Conservation (phyloP, 1,140 invertebrate species). For the Prorops nasuta region DNA sequence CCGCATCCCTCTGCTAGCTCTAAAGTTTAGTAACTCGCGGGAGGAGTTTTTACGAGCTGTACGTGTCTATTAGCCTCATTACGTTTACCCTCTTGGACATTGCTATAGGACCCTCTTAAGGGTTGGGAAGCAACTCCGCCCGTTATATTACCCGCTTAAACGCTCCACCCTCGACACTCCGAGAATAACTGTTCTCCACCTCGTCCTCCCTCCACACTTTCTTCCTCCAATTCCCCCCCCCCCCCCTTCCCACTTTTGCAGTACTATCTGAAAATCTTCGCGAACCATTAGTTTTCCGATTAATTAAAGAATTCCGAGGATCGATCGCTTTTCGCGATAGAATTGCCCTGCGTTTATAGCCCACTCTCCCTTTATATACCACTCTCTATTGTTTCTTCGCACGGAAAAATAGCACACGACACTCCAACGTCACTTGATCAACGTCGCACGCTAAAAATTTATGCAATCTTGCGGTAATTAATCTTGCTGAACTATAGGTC, state of each 20-base stretch:
- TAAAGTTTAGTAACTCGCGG: conserved; percentile 32
- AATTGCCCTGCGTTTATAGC: too few relatives aligned
- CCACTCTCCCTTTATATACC: too few relatives aligned
- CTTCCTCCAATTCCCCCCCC: not conserved
- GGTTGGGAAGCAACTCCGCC: conserved; percentile 32
- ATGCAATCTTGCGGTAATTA: too few relatives aligned
- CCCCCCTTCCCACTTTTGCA: not conserved
- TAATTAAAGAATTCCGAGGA: conserved; percentile 29
- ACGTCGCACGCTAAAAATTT: too few relatives aligned
- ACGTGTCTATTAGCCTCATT: conserved; percentile 53
- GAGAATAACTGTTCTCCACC: conserved; percentile 8
- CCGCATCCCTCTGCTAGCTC: conserved; percentile 22
- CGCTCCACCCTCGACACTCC: conserved; percentile 25
- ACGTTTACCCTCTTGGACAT: conserved; percentile 16
- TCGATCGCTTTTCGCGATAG: too few relatives aligned
- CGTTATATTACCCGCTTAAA: conserved; percentile 33
- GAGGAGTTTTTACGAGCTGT: conserved; percentile 43
- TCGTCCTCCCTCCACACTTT: not conserved
- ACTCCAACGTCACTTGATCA: too few relatives aligned
- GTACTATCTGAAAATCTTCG: conserved; percentile 14
- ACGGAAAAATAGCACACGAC: too few relatives aligned
- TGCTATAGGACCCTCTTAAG: conserved; percentile 17
- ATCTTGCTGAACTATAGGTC: too few relatives aligned
- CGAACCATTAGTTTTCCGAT: conserved; percentile 24
- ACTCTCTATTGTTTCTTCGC: too few relatives aligned